Percentiles rank a stretch among this genome's conserved stretches.
These are phyloP conservation scores for Dryobotodes eremita DNA, from an alignment of 2,888 invertebrate genomes.

Conservation along the genomic window DNA sequence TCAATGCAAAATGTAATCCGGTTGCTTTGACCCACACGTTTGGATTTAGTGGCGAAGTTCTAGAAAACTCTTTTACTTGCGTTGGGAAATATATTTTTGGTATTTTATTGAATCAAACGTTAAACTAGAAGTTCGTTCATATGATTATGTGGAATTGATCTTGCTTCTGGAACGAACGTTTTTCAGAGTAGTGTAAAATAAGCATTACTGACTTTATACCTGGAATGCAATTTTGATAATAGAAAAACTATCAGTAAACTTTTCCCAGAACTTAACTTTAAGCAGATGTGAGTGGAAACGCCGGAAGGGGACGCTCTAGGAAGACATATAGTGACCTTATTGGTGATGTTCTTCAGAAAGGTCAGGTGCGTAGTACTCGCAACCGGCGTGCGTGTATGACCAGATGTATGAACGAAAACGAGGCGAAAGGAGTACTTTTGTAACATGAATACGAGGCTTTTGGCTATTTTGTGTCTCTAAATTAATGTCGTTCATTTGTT, in stretches of 20 bases:
- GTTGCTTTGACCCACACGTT: conserved; percentile 26
- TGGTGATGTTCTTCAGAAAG: no score
- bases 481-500: no score
- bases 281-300: no score
- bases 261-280: no score
- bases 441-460: no score
- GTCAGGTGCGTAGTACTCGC: no score
- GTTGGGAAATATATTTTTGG: background rate
- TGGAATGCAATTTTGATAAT: background rate
- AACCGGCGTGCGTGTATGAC: no score
- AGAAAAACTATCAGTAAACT: background rate
- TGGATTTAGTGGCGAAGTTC: background rate
- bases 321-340: no score
- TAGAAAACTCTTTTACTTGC: conserved; percentile 20
- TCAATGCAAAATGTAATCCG: conserved; percentile 27
- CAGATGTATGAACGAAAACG: no score
- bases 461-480: no score
- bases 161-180: background rate
- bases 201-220: background rate
- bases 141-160: background rate
- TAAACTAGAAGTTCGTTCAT: background rate
- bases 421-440: no score
- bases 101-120: background rate
- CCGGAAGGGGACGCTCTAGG: no score
- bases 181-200: background rate